Percentiles rank a stretch among this genome's conserved stretches.
Conservation (phyloP, 2,888 invertebrate genomes). For the Bellardia bayeri region DNA sequence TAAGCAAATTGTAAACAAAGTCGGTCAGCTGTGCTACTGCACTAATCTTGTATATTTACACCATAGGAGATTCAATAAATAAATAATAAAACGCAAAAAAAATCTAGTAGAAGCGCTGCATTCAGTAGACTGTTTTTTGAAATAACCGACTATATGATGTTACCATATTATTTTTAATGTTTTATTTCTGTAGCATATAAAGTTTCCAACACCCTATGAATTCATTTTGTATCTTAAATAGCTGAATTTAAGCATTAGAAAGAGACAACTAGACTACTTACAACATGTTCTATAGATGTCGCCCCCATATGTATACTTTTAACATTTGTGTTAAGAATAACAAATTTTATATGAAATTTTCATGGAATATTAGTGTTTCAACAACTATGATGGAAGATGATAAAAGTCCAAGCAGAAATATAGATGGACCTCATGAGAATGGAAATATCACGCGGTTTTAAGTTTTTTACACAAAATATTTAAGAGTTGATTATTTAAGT, state of each 20-base stretch:
- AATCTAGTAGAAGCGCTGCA: too few relatives aligned
- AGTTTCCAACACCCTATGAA: neutral
- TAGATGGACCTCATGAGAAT: conserved; percentile 17
- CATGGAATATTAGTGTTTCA: conserved; percentile 41
- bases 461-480: neutral
- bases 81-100: too few relatives aligned
- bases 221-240: neutral
- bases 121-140: neutral
- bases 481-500: conserved; percentile 32
- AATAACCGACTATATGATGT: neutral
- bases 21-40: too few relatives aligned
- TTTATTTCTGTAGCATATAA: neutral
- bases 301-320: neutral
- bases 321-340: conserved; percentile 15
- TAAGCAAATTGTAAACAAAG: too few relatives aligned
- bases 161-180: neutral
- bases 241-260: conserved; percentile 31
- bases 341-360: conserved; percentile 13
- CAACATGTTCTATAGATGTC: neutral
- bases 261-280: conserved; percentile 1
- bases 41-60: too few relatives aligned
- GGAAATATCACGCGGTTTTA: conserved; percentile 38
- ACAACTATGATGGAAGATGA: conserved; percentile 8
- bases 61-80: too few relatives aligned
- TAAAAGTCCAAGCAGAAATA: conserved; percentile 7